phyloP scores from a whole-genome alignment of 2,888 invertebrate species.

The Cordylochernes scorpioides region DNA sequence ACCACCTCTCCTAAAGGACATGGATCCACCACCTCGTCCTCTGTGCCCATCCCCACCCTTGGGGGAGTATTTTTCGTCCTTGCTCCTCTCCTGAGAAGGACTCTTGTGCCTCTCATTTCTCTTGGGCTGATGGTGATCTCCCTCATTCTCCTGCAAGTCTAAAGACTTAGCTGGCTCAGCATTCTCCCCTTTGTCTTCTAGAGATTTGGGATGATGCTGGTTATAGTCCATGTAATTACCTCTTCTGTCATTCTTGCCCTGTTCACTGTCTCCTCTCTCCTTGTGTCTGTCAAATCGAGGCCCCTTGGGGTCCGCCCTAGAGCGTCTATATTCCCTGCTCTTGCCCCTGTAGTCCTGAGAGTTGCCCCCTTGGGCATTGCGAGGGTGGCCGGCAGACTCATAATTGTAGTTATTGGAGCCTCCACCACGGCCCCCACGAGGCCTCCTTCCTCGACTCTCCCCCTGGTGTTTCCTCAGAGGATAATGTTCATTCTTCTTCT shows the following conservation, averaged over 20 bases:
- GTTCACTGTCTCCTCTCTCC: constrained; percentile 16
- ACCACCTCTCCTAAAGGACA: constrained; percentile 13
- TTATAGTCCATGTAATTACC: constrained; percentile 18
- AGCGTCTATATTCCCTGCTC: constrained; percentile 15
- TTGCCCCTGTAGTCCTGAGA: no score
- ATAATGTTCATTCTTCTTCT: no score
- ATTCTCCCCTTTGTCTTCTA: constrained; percentile 4
- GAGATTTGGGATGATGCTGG: constrained; percentile 9
- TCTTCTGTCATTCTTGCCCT: constrained; percentile 19
- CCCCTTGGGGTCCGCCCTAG: constrained; percentile 14
- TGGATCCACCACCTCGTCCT: constrained; percentile 36
- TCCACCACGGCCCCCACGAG: no score
- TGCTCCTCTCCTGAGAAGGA: constrained; percentile 5
- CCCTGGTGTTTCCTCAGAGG: no score
- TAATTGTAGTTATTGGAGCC: no score
- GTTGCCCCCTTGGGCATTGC: no score
- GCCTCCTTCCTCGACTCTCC: no score
- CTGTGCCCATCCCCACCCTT: constrained; percentile 65
- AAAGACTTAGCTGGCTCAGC: constrained; percentile 7
- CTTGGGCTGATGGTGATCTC: constrained; percentile 3
- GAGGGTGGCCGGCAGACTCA: no score
- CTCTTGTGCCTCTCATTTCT: constrained; percentile 7
- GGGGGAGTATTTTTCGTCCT: constrained; percentile 35
- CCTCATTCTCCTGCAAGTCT: constrained; percentile 9
- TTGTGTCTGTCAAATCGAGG: constrained; percentile 14